Percentiles rank a stretch among this genome's conserved stretches.
phyloP scores from a whole-genome alignment of 2,113 vertebrate species.

The Periophthalmodon schlosseri region DNA sequence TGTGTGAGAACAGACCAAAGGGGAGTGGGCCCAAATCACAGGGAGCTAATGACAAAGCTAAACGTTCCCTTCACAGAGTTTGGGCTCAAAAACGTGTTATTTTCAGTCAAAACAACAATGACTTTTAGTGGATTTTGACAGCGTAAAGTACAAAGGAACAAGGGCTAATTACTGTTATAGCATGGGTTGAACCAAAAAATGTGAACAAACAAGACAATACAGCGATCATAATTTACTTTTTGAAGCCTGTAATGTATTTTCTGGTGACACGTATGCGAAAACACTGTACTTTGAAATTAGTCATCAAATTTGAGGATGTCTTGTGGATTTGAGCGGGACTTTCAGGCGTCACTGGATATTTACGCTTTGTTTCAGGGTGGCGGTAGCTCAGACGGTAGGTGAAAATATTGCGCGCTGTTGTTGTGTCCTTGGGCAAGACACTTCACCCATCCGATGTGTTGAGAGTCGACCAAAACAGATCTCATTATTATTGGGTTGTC shows the following conservation, averaged over 20 bases:
- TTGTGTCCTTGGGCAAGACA: background rate
- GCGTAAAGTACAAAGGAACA: slow-evolving; percentile 3
- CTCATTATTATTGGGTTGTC: too few species aligned
- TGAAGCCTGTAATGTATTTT: background rate
- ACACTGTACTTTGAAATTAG: background rate
- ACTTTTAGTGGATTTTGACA: slow-evolving; percentile 12
- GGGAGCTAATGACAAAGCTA: slow-evolving; percentile 23
- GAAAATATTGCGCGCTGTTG: background rate
- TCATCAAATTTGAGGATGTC: background rate
- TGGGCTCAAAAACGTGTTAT: slow-evolving; percentile 24
- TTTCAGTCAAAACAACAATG: slow-evolving; percentile 27
- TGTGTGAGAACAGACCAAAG: slow-evolving; percentile 32
- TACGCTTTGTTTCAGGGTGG: slow-evolving; percentile 1
- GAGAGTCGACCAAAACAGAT: too few species aligned
- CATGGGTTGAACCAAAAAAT: background rate
- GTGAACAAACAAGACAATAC: slow-evolving; percentile 4
- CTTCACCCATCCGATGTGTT: background rate
- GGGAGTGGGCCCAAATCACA: slow-evolving; percentile 39
- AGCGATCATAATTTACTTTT: slow-evolving; percentile 1
- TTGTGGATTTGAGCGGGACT: background rate
- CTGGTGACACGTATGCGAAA: background rate
- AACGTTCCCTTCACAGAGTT: slow-evolving; percentile 22
- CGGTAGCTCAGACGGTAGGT: too few species aligned
- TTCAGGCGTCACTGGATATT: background rate
- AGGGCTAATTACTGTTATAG: slow-evolving; percentile 1